phyloP scores from a whole-genome alignment of 2,797 vertebrate genomes.

The Lates japonicus region DNA sequence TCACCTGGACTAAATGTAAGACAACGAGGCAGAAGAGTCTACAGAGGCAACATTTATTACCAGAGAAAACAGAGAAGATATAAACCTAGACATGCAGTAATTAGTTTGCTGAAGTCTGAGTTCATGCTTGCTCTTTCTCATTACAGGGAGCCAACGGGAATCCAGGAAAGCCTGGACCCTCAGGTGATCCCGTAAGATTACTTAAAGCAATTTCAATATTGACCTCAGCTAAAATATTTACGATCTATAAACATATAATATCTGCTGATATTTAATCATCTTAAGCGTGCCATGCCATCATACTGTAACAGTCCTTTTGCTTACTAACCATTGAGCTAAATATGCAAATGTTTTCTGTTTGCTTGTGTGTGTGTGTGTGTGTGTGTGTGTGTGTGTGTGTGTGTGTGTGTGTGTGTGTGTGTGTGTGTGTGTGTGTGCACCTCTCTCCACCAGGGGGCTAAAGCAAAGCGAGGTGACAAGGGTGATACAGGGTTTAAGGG shows the following conservation, averaged over 20 bases:
- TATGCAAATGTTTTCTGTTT: slow-evolving; percentile 13
- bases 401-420: slow-evolving; percentile 28
- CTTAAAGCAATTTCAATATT: slow-evolving; percentile 75
- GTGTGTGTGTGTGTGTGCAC: slow-evolving; percentile 23
- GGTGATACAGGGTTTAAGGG: slow-evolving; percentile 80
- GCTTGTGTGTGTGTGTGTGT: slow-evolving; percentile 24
- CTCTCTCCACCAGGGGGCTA: slow-evolving; percentile 73
- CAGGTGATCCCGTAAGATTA: slow-evolving; percentile 91
- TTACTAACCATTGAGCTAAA: slow-evolving; percentile 11
- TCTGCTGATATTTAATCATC: background rate
- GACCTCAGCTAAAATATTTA: slow-evolving; percentile 24
- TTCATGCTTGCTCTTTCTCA: background rate
- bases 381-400: slow-evolving; percentile 33
- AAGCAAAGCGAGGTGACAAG: slow-evolving; percentile 77
- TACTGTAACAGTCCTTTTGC: background rate
- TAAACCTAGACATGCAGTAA: background rate
- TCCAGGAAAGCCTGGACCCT: slow-evolving; percentile 84
- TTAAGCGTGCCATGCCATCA: background rate
- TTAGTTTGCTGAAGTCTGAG: slow-evolving; percentile 9
- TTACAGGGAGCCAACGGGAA: slow-evolving; percentile 83
- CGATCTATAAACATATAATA: background rate
- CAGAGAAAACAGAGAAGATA: background rate
- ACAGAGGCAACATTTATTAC: background rate
- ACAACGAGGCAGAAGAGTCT: slow-evolving; percentile 16
- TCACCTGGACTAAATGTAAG: slow-evolving; percentile 81